phyloP scores from a whole-genome alignment of 2,888 invertebrate species.

The Yponomeuta malinellus region DNA sequence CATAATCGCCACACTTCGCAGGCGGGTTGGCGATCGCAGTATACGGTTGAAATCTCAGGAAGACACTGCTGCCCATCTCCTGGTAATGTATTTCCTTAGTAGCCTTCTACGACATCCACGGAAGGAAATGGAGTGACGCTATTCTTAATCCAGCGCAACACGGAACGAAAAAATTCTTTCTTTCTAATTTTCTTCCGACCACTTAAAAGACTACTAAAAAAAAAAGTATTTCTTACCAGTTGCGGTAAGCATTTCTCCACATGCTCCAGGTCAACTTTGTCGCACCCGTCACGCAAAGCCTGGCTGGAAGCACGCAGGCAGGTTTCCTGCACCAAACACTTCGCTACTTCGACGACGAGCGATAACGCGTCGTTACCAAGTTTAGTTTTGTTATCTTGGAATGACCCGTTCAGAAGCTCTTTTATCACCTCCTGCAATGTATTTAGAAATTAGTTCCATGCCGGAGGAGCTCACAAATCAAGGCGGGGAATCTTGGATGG shows the following conservation, averaged over 20 bases:
- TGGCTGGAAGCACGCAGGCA: slow-evolving; percentile 69
- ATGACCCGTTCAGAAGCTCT: slow-evolving; percentile 68
- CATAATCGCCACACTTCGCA: too few species aligned
- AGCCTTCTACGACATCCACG: too few species aligned
- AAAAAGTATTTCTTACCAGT: slow-evolving; percentile 47
- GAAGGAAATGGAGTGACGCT: too few species aligned
- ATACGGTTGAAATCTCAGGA: too few species aligned
- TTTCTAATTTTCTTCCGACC: too few species aligned
- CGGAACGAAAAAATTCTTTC: too few species aligned
- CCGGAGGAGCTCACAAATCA: too few species aligned
- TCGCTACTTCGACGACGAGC: slow-evolving; percentile 70
- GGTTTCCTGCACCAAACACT: slow-evolving; percentile 72
- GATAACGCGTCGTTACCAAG: slow-evolving; percentile 70
- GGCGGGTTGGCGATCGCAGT: too few species aligned
- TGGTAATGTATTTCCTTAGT: too few species aligned
- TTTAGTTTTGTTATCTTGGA: slow-evolving; percentile 73
- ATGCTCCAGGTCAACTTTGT: slow-evolving; percentile 67
- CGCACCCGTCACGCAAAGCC: slow-evolving; percentile 61
- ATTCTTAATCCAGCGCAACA: too few species aligned
- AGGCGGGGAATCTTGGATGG: background rate
- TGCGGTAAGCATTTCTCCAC: slow-evolving; percentile 75
- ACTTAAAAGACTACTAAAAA: background rate
- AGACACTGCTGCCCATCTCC: too few species aligned
- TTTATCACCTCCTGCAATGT: slow-evolving; percentile 67
- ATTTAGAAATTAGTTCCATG: background rate